These are phyloP conservation scores for Piprites chloris DNA, from an alignment of 2,113 vertebrate genomes.

Conservation along the genomic window DNA sequence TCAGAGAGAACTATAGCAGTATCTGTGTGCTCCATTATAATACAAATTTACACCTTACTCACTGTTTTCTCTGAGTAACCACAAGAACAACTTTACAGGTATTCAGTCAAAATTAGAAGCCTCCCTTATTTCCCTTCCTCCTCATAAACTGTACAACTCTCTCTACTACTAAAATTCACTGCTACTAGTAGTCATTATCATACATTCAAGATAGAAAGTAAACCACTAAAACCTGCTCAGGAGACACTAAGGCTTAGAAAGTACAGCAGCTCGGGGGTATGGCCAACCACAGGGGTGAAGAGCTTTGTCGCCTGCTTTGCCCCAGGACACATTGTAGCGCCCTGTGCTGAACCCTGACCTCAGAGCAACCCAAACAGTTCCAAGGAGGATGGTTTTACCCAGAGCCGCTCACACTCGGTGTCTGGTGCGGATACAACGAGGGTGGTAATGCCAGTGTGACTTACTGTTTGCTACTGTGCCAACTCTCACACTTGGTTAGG, in stretches of 20 bases:
- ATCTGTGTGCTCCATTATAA: slow-evolving; percentile 22
- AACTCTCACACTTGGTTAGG: neutral
- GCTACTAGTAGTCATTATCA: neutral
- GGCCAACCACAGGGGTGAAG: accelerated
- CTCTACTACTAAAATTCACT: slow-evolving; percentile 18
- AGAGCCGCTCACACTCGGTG: neutral
- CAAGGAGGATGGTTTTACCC: neutral
- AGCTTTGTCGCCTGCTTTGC: neutral
- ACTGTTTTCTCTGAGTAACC: neutral
- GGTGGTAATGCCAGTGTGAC: slow-evolving; percentile 38
- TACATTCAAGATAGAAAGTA: slow-evolving; percentile 62
- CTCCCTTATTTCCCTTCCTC: slow-evolving; percentile 14
- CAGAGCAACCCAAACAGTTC: neutral
- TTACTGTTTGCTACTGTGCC: slow-evolving; percentile 32
- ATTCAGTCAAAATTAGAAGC: neutral
- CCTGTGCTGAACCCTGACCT: neutral
- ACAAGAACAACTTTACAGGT: neutral
- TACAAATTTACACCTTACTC: slow-evolving; percentile 54
- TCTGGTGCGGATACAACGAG: neutral
- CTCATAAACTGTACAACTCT: slow-evolving; percentile 29
- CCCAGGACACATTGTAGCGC: neutral
- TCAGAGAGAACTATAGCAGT: slow-evolving; percentile 15
- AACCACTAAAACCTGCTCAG: slow-evolving; percentile 4
- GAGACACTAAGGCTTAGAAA: slow-evolving; percentile 26
- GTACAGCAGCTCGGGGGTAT: neutral